phyloP scores from a whole-genome alignment of 2,888 invertebrate genomes.

The Ypsolopha scabrella region DNA sequence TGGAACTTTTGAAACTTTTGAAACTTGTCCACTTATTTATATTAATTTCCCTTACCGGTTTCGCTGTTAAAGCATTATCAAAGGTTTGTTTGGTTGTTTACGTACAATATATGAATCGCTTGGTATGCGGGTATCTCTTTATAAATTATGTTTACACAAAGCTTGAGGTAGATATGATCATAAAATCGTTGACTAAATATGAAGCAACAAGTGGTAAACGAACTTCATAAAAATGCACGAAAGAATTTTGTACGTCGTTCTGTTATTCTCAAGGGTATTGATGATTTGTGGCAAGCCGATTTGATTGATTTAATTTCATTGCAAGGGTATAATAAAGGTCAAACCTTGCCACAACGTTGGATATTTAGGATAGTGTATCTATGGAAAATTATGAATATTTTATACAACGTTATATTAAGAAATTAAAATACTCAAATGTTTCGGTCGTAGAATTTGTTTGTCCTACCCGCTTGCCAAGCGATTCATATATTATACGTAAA shows the following conservation, averaged over 20 bases:
- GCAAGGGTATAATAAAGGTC: no score
- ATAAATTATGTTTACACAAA: not conserved
- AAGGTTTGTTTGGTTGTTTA: no score
- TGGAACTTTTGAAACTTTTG: not conserved
- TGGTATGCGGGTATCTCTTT: not conserved
- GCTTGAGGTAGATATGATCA: not conserved
- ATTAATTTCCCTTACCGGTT: no score
- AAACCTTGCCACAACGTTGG: no score
- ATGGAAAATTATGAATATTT: no score
- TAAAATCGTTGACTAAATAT: no score
- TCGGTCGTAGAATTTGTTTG: slow-evolving; percentile 31
- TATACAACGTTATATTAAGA: no score
- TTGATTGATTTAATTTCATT: no score
- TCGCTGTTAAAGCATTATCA: no score
- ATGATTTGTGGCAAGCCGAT: no score
- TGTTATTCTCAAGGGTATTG: slow-evolving; percentile 28
- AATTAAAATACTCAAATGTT: slow-evolving; percentile 33
- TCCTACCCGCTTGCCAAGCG: slow-evolving; percentile 38
- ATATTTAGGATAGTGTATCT: no score
- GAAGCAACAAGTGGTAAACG: not conserved
- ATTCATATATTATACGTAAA: slow-evolving; percentile 25
- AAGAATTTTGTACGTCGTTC: slow-evolving; percentile 27
- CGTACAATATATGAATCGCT: slow-evolving; percentile 2
- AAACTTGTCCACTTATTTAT: no score
- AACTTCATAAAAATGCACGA: slow-evolving; percentile 24